Evolutionary conservation across 2,797 vertebrate genomes (phyloP).

Genomic region (Helostoma temminkii): DNA sequence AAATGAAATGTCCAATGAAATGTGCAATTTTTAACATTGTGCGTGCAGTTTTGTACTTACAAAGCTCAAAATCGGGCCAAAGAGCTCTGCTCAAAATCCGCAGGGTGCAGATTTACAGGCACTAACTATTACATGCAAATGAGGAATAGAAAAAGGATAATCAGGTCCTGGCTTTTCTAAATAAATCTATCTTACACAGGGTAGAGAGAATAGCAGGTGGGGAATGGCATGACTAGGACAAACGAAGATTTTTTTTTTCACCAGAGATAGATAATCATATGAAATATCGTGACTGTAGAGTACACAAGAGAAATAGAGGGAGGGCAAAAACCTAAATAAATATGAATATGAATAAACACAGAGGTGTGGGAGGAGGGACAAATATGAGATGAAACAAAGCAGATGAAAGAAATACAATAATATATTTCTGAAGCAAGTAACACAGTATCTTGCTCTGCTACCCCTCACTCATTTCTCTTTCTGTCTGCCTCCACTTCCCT

Average conservation of each 20-base stretch:
- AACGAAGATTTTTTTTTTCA: conserved; percentile 16
- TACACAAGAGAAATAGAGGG: conserved; percentile 1
- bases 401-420: neutral
- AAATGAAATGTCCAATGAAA: too few species aligned
- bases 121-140: too few species aligned
- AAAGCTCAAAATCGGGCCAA: too few species aligned
- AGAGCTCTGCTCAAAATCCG: too few species aligned
- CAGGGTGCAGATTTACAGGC: too few species aligned
- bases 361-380: conserved; percentile 3
- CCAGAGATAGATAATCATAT: conserved; percentile 43
- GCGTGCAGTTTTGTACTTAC: too few species aligned
- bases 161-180: too few species aligned
- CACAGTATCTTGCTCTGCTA: conserved; percentile 15
- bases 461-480: conserved; percentile 23
- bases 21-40: too few species aligned
- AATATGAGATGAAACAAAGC: conserved; percentile 6
- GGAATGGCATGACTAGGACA: neutral
- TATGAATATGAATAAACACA: conserved; percentile 3
- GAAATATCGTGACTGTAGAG: conserved; percentile 5
- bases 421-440: conserved; percentile 17
- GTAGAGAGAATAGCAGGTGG: neutral
- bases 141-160: too few species aligned
- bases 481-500: conserved; percentile 9
- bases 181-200: conserved; percentile 58
- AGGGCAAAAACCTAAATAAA: conserved; percentile 9